Percentiles rank a stretch among this genome's conserved stretches.
phyloP scores from a whole-genome alignment of 1,140 invertebrate species.

The Cyclina sinensis region DNA sequence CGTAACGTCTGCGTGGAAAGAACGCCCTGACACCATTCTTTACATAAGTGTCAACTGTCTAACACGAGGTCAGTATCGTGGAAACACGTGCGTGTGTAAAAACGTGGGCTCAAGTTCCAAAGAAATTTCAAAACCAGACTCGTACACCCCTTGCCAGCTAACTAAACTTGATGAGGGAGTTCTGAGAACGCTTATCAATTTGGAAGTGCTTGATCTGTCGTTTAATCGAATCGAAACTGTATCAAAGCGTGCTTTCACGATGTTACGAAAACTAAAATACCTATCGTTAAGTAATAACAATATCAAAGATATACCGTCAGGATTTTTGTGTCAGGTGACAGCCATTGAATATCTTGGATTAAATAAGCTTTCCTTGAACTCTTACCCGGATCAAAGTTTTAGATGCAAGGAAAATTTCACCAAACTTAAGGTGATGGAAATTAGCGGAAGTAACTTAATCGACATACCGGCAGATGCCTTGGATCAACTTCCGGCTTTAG shows the following conservation, averaged over 20 bases:
- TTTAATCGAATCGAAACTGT: conserved; percentile 21
- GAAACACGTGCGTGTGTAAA: not conserved
- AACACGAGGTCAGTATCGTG: not conserved
- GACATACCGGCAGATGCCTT: conserved; percentile 17
- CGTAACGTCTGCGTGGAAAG: conserved; percentile 37
- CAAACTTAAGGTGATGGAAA: not conserved
- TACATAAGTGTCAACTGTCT: conserved; percentile 46
- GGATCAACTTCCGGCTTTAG: not conserved
- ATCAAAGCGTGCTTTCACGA: not conserved
- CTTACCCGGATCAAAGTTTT: conserved; percentile 11
- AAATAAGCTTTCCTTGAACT: not conserved
- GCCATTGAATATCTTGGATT: conserved; percentile 26
- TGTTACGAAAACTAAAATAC: conserved; percentile 43
- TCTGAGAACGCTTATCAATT: not conserved
- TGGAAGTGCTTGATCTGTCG: conserved; percentile 59
- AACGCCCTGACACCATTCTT: not conserved
- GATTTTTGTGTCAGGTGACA: conserved; percentile 20
- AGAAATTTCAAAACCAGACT: not conserved
- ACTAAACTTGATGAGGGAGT: not conserved
- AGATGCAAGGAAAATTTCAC: conserved; percentile 43
- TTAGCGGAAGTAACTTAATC: not conserved
- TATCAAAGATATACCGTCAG: conserved; percentile 9
- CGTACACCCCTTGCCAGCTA: not conserved
- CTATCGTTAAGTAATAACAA: conserved; percentile 24
- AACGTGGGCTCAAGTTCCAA: not conserved